phyloP scores from a whole-genome alignment of 2,797 vertebrate genomes.

The Gallinago solitaria region DNA sequence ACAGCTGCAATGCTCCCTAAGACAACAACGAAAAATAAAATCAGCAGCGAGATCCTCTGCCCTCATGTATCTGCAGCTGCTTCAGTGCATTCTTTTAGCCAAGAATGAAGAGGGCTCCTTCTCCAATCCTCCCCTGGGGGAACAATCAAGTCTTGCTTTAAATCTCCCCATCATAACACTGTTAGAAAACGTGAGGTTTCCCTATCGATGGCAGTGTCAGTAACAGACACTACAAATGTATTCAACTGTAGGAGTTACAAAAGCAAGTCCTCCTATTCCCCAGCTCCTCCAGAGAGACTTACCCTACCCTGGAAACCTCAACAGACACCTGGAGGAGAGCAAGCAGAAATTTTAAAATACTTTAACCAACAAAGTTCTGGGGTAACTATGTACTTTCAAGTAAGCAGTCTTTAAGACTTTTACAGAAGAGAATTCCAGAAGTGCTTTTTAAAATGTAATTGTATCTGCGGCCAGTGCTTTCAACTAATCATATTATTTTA shows the following conservation, averaged over 20 bases:
- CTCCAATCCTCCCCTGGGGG: not conserved
- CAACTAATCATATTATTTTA: constrained; percentile 30
- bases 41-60: not conserved
- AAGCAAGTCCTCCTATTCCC: not conserved
- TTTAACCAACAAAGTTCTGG: not conserved
- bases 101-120: not conserved
- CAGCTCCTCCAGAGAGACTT: not conserved
- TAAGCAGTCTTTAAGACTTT: not conserved
- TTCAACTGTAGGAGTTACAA: fast-evolving
- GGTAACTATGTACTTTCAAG: not conserved
- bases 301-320: not conserved
- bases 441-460: not conserved
- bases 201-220: not conserved
- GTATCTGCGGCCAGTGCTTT: not conserved
- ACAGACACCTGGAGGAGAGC: not conserved
- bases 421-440: not conserved
- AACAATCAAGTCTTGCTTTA: not conserved
- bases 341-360: not conserved
- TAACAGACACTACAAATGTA: fast-evolving
- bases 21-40: not conserved
- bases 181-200: not conserved
- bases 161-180: not conserved
- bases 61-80: not conserved
- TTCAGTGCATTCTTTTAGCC: not conserved
- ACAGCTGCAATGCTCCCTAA: not conserved